Conservation (phyloP, 2,888 invertebrate genomes). For the Habroteleia sp. region DNA sequence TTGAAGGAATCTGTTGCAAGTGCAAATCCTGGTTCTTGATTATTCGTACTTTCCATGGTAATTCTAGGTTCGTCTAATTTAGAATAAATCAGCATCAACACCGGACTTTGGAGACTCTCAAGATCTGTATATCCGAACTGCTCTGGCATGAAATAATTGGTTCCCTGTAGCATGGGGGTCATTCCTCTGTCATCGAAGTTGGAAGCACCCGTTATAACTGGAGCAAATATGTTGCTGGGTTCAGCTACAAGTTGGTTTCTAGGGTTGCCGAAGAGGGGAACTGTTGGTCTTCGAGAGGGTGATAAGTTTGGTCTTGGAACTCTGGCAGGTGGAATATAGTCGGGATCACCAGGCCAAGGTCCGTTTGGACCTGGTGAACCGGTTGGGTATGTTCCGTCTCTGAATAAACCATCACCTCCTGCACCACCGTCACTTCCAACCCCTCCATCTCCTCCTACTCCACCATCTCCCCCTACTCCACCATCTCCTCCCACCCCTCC, state of each 20-base stretch:
- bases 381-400: slow-evolving; percentile 73
- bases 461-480: slow-evolving; percentile 61
- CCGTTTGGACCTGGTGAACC: slow-evolving; percentile 76
- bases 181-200: slow-evolving; percentile 4
- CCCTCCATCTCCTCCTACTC: slow-evolving; percentile 68
- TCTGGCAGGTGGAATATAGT: slow-evolving; percentile 67
- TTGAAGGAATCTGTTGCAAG: slow-evolving; percentile 18
- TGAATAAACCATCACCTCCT: slow-evolving; percentile 68
- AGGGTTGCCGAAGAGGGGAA: slow-evolving; percentile 6
- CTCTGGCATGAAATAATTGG: slow-evolving; percentile 20
- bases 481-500: slow-evolving; percentile 23
- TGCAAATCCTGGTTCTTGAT: not conserved
- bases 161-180: not conserved
- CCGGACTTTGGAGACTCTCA: slow-evolving; percentile 34
- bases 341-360: slow-evolving; percentile 79
- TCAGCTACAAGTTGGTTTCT: slow-evolving; percentile 28
- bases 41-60: not conserved
- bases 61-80: slow-evolving; percentile 40
- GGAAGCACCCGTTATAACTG: slow-evolving; percentile 28
- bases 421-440: slow-evolving; percentile 72
- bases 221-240: slow-evolving; percentile 37
- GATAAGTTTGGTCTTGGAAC: slow-evolving; percentile 7
- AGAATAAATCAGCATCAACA: slow-evolving; percentile 49
- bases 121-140: slow-evolving; percentile 7
- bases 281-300: slow-evolving; percentile 23